These are phyloP conservation scores for Triops cancriformis DNA, from an alignment of 1,140 invertebrate species.

Conservation along the genomic window DNA sequence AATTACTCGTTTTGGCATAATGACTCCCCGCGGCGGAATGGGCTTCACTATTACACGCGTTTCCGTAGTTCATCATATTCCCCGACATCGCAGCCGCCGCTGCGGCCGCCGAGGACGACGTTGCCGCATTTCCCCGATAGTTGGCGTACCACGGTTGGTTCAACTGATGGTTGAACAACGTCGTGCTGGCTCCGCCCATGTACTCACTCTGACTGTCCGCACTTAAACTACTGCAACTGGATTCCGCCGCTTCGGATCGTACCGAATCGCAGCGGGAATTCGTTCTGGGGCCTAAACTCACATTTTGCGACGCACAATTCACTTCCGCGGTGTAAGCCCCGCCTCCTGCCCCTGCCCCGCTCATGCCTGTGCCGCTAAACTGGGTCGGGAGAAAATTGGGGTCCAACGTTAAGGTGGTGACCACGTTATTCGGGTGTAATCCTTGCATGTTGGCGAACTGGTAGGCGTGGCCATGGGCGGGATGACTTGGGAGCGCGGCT, in stretches of 20 bases:
- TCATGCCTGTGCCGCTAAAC: not conserved
- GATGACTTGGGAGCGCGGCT: not conserved
- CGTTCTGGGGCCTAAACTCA: constrained; percentile 20
- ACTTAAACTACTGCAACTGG: constrained; percentile 39
- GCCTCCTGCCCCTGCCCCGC: no score
- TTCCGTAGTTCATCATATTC: no score
- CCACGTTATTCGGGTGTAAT: constrained; percentile 5
- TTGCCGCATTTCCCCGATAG: not conserved
- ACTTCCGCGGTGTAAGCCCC: not conserved
- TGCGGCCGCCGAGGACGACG: not conserved
- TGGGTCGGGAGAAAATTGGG: not conserved
- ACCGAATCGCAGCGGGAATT: constrained; percentile 40
- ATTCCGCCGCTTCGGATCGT: constrained; percentile 42
- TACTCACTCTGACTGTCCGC: not conserved
- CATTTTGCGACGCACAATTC: not conserved
- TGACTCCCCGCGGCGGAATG: no score
- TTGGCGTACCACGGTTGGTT: not conserved
- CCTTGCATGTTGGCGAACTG: constrained; percentile 1
- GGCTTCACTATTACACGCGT: no score
- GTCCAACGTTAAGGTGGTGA: not conserved
- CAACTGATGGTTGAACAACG: not conserved
- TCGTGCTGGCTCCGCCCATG: not conserved
- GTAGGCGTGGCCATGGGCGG: not conserved
- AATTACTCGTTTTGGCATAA: not conserved
- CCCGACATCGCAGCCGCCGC: no score